Evolutionary conservation across 2,113 vertebrate genomes (phyloP).

Genomic region (Sclerurus mexicanus): DNA sequence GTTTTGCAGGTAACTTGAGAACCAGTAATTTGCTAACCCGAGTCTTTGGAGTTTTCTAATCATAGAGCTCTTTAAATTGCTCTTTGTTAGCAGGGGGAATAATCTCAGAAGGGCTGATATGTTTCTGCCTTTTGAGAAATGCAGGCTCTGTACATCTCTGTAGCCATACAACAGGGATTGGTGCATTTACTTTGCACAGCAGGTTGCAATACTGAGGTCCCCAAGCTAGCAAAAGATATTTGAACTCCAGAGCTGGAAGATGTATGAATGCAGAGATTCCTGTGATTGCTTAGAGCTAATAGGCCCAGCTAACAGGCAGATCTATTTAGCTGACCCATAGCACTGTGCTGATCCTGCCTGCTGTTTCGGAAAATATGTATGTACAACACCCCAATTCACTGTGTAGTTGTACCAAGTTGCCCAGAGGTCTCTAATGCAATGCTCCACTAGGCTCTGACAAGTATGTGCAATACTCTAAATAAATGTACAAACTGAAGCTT

Average conservation of each 20-base stretch:
- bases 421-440: background rate
- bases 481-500: background rate
- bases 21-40: background rate
- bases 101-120: background rate
- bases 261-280: background rate
- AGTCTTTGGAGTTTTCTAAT: background rate
- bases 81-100: background rate
- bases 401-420: background rate
- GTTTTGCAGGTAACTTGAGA: background rate
- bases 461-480: background rate
- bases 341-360: background rate
- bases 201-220: background rate
- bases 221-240: background rate
- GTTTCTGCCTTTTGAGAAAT: background rate
- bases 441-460: background rate
- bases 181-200: background rate
- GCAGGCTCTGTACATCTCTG: background rate
- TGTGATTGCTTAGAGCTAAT: background rate
- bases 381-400: background rate
- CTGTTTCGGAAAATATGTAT: background rate
- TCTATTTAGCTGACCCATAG: background rate
- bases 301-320: background rate
- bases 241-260: background rate
- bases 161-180: fast-evolving
- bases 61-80: background rate